Conservation (phyloP, 2,888 invertebrate species). For the Pandemis heparana region DNA sequence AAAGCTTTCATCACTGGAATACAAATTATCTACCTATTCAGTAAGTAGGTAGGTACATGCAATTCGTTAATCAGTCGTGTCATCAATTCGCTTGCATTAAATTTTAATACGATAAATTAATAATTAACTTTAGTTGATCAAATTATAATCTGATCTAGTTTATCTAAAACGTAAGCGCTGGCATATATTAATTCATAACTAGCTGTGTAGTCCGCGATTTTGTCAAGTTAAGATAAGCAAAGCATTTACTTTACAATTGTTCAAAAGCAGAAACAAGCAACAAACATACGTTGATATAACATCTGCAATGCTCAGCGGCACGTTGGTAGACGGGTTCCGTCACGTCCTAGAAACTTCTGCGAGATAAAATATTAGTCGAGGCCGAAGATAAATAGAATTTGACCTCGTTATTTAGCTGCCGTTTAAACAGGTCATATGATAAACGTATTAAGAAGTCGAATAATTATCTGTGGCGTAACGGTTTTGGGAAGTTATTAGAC, state of each 20-base stretch:
- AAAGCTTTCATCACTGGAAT: too few species aligned
- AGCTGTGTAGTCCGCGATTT: too few species aligned
- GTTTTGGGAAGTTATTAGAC: too few species aligned
- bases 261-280: background rate
- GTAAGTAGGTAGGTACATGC: too few species aligned
- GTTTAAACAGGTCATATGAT: constrained; percentile 2
- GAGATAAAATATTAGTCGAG: constrained; percentile 30
- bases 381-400: constrained; percentile 30
- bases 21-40: too few species aligned
- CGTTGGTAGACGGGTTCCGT: constrained; percentile 18
- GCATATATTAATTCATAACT: too few species aligned
- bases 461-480: background rate
- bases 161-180: background rate
- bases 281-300: background rate
- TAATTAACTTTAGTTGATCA: background rate
- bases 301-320: constrained; percentile 8
- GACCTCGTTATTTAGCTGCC: background rate
- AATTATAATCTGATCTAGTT: background rate
- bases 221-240: too few species aligned
- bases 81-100: background rate
- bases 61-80: too few species aligned
- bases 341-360: constrained; percentile 26
- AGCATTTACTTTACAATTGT: background rate
- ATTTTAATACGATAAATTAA: background rate
- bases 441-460: background rate